Percentiles rank a stretch among this genome's conserved stretches.
Evolutionary conservation across 2,113 vertebrate species (phyloP).

Genomic region (Saccopteryx leptura): DNA sequence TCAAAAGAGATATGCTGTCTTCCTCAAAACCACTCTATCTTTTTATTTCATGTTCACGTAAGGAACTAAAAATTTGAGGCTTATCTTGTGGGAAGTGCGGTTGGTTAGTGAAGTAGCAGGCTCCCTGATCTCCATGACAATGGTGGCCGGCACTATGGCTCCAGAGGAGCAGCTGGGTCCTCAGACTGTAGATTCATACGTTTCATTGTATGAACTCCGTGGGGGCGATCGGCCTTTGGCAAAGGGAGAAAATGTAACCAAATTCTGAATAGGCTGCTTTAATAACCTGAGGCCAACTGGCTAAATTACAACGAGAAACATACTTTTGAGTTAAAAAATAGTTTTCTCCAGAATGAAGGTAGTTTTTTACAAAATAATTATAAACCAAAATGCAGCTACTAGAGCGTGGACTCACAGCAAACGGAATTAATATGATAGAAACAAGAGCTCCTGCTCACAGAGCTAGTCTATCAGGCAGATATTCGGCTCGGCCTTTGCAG

Average conservation of each 20-base stretch:
- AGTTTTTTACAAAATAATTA: neutral
- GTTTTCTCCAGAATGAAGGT: neutral
- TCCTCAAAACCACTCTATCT: constrained; percentile 4
- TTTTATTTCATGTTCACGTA: neutral
- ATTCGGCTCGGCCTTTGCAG: neutral
- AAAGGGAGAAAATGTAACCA: neutral
- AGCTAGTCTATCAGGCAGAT: neutral
- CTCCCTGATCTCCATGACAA: neutral
- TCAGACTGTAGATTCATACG: neutral
- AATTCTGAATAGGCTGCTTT: neutral
- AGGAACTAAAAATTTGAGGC: neutral
- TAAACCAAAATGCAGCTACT: neutral
- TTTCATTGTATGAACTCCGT: neutral
- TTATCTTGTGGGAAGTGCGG: neutral
- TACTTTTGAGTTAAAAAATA: neutral
- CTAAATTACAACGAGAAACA: constrained; percentile 15
- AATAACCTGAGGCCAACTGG: neutral
- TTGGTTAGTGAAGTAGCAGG: neutral
- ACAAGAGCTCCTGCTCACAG: neutral
- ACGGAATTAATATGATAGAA: neutral
- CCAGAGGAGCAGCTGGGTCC: neutral
- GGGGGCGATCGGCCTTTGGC: neutral
- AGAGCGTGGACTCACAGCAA: neutral
- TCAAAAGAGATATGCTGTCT: neutral
- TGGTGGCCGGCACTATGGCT: fast-evolving